These are phyloP conservation scores for Valencia hispanica DNA, from an alignment of 2,797 vertebrate species.

Conservation along the genomic window DNA sequence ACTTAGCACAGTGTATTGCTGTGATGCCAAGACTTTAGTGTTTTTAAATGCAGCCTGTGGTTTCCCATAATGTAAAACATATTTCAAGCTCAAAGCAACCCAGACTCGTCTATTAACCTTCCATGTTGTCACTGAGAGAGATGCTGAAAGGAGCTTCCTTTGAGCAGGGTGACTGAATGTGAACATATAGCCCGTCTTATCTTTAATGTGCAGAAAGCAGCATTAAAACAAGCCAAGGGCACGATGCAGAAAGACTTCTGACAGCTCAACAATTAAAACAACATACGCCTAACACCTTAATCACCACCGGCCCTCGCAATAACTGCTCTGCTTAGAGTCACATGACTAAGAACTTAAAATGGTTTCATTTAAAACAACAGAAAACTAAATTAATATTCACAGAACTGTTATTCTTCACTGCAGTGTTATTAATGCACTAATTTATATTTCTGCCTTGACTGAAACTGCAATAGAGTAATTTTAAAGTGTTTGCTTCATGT, in stretches of 20 bases:
- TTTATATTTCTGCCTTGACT: constrained; percentile 48
- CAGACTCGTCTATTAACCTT: constrained; percentile 64
- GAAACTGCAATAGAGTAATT: constrained; percentile 38
- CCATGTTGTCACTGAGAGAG: constrained; percentile 59
- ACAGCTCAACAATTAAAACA: constrained; percentile 79
- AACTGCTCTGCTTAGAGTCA: constrained; percentile 56
- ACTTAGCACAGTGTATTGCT: constrained; percentile 4
- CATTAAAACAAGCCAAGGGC: constrained; percentile 65
- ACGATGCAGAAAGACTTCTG: constrained; percentile 68
- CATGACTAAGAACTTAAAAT: constrained; percentile 67
- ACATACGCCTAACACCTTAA: constrained; percentile 70
- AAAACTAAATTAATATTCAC: constrained; percentile 71
- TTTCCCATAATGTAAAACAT: constrained; percentile 53
- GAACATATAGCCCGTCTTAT: constrained; percentile 73
- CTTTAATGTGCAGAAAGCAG: constrained; percentile 73
- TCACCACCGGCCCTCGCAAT: constrained; percentile 62
- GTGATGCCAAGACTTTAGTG: constrained; percentile 23
- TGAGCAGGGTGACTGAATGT: constrained; percentile 50
- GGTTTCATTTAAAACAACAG: constrained; percentile 52
- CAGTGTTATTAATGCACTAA: constrained; percentile 49
- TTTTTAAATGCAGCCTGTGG: constrained; percentile 31
- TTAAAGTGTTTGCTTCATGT: constrained; percentile 24
- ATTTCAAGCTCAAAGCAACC: constrained; percentile 49
- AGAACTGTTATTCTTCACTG: constrained; percentile 44
- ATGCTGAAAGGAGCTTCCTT: constrained; percentile 63